Base-by-base conservation (phyloP, 2,797 vertebrate species). In the Liasis olivaceus region DNA sequence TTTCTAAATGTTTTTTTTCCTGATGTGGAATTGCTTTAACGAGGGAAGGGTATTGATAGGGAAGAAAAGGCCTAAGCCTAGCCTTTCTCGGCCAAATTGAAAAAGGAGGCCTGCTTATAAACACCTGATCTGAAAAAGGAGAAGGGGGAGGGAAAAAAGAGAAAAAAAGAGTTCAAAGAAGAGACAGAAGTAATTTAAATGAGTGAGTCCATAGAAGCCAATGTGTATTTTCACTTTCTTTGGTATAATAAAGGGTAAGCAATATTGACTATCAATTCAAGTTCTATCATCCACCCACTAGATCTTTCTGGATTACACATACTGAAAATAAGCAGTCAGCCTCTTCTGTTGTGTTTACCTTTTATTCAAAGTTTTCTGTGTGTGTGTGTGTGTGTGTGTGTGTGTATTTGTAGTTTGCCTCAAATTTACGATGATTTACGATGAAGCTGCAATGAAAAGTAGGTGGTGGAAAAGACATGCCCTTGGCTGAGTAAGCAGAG, bases 291-390 rank as follows among this genome's bases (percentile, higher is more conserved):
- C 93, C 95, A 95, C 92, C 95, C 96, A 93, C 96, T 97, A 95
- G 92, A 95, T 96, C 92, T 96, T 92, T 96, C 90, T 62, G 89
- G 95, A 97, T 96, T 97, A 97, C 93, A 89, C 94, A 97, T 97
- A 97, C 47, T 97, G 97, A 97, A 97, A 98, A 97, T 94, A 96
- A 97, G 92, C 92, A 26, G 85, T 93, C 95, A 97, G 92, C 95
- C 95, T 96, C 93, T 96, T 87, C 87, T 95, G 72, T 85, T 89
- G 58, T 81, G 81, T 91, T 91, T 84, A 90, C 94, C 95, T 96
- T 96, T 96, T 95, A 94, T 87, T 95, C 66, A 31, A 54, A 60
- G 42, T 42, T 36, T n/a, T n/a, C n/a, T n/a, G n/a, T 36, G 36
- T 31, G 42, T 36, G 36, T 4, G 47, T 63, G 64, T 14, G 5